phyloP scores from a whole-genome alignment of 2,113 vertebrate genomes.

The Engraulis encrasicolus region DNA sequence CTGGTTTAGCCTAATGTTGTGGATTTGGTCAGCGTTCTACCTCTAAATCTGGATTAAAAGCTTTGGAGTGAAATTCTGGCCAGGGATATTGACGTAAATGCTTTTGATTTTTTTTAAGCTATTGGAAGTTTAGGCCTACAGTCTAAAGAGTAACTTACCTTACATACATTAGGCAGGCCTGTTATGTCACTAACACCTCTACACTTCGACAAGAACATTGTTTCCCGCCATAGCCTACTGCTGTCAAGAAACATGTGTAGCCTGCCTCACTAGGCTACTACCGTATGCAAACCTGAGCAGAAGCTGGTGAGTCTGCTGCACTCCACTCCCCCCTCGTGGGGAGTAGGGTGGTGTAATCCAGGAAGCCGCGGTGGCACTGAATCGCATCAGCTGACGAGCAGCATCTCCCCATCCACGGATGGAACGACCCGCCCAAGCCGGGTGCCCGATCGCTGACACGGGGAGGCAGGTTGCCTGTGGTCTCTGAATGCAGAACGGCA shows the following conservation, averaged over 20 bases:
- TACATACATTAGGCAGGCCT: too few species aligned
- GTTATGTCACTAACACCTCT: too few species aligned
- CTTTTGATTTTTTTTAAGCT: too few species aligned
- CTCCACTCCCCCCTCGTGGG: conserved; percentile 41
- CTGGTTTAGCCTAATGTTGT: conserved; percentile 52
- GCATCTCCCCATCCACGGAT: conserved; percentile 70
- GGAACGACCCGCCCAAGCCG: conserved; percentile 69
- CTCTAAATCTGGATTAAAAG: neutral
- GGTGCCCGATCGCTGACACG: conserved; percentile 65
- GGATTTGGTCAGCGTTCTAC: conserved; percentile 50
- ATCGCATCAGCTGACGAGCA: conserved; percentile 69
- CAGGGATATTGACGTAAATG: too few species aligned
- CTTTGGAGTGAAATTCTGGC: neutral
- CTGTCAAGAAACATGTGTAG: neutral
- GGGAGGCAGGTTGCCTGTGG: conserved; percentile 66
- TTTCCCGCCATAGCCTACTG: neutral
- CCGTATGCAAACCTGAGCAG: neutral
- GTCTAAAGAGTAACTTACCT: too few species aligned
- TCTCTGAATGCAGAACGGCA: conserved; percentile 61
- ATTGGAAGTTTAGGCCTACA: too few species aligned
- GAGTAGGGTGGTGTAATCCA: conserved; percentile 74
- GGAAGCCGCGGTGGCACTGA: conserved; percentile 64
- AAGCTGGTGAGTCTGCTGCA: neutral
- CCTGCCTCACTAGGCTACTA: neutral
- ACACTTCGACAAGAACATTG: too few species aligned